Evolutionary conservation across 2,888 invertebrate species (phyloP).

Genomic region (Himalopsyche kuldschensis): DNA sequence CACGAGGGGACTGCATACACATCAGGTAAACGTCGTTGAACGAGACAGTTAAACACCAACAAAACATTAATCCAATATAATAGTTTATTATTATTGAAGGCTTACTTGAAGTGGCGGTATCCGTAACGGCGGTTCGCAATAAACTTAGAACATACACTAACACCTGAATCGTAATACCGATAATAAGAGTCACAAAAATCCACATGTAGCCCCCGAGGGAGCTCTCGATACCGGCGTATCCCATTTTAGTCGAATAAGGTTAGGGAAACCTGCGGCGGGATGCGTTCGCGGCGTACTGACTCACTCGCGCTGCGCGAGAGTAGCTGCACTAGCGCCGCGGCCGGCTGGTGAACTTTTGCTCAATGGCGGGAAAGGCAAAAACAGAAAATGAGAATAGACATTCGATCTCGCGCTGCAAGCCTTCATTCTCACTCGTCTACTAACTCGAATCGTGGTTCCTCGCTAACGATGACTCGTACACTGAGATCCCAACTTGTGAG

Average conservation of each 20-base stretch:
- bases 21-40: neutral
- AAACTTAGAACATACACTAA: conserved; percentile 19
- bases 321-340: conserved; percentile 24
- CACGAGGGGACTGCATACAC: neutral
- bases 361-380: conserved; percentile 27
- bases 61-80: conserved; percentile 7
- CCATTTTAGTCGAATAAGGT: conserved; percentile 20
- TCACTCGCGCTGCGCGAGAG: conserved; percentile 17
- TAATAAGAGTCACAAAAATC: conserved; percentile 20
- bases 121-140: conserved; percentile 1
- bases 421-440: conserved; percentile 24
- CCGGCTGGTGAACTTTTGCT: conserved; percentile 1
- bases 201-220: conserved; percentile 17
- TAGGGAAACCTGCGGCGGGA: conserved; percentile 6
- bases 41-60: conserved; percentile 5
- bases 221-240: conserved; percentile 28
- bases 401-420: conserved; percentile 2
- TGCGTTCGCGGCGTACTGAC: conserved; percentile 5
- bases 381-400: neutral
- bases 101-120: conserved; percentile 26
- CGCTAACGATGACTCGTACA: conserved; percentile 3
- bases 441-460: neutral
- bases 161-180: conserved; percentile 19
- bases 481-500: neutral
- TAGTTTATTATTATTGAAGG: neutral